These are phyloP conservation scores for Sthenelais limicola DNA, from an alignment of 2,888 invertebrate genomes.

Conservation along the genomic window DNA sequence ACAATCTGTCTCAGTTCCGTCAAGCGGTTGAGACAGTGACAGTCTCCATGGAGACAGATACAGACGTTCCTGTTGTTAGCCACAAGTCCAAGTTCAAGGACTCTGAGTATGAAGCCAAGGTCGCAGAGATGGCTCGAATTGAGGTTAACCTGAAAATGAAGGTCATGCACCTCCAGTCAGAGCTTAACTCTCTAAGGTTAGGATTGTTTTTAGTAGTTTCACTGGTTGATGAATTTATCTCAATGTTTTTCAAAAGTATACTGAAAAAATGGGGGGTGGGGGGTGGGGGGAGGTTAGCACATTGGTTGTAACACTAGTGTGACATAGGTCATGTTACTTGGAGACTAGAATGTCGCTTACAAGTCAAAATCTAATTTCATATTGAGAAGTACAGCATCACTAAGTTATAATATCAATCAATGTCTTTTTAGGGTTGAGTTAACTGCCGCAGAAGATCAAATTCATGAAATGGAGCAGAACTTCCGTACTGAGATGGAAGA, in stretches of 20 bases:
- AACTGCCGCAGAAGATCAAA: slow-evolving; percentile 22
- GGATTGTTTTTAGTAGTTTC: neutral
- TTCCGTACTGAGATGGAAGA: slow-evolving; percentile 35
- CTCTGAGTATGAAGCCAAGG: slow-evolving; percentile 55
- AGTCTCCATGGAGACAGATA: slow-evolving; percentile 50
- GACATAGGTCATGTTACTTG: too few species aligned
- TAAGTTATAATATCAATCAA: too few species aligned
- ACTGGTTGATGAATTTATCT: neutral
- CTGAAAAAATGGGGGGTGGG: neutral
- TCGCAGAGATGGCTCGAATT: slow-evolving; percentile 62
- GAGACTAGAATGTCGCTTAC: too few species aligned
- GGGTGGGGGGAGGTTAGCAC: too few species aligned
- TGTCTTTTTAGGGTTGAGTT: slow-evolving; percentile 18
- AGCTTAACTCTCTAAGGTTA: neutral
- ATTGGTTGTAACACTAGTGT: too few species aligned
- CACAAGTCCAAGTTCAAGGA: slow-evolving; percentile 44
- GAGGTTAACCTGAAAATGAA: slow-evolving; percentile 55
- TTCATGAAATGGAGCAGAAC: slow-evolving; percentile 14
- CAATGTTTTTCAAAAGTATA: neutral
- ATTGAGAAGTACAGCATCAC: too few species aligned
- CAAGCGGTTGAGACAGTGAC: slow-evolving; percentile 49
- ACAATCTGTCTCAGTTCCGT: slow-evolving; percentile 46
- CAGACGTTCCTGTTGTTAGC: slow-evolving; percentile 38
- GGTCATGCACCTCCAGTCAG: slow-evolving; percentile 46
- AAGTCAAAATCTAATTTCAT: too few species aligned